Conservation (phyloP, 2,113 vertebrate species). For the Cryptoleucopteryx plumbea region DNA sequence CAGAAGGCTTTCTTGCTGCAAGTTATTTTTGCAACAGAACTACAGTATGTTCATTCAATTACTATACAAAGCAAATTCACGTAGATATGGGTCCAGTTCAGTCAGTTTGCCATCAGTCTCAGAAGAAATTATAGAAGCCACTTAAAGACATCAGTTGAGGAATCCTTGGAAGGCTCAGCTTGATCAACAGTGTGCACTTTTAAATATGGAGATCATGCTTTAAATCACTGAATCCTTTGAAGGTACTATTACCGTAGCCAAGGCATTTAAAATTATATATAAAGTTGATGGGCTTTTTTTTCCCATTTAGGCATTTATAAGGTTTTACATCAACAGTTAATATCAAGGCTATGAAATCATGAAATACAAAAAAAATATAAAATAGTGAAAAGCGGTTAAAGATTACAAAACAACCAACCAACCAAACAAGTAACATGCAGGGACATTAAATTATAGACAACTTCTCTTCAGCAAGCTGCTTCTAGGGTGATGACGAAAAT, state of each 20-base stretch:
- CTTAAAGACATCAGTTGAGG: background rate
- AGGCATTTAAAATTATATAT: background rate
- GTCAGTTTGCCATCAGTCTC: background rate
- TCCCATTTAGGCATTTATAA: background rate
- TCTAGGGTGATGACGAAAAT: background rate
- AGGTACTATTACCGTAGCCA: background rate
- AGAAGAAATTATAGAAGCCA: background rate
- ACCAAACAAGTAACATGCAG: background rate
- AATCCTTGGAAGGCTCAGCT: background rate
- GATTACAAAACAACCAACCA: background rate
- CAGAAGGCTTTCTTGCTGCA: background rate
- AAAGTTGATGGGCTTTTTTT: background rate
- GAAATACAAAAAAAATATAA: background rate
- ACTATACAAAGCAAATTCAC: background rate
- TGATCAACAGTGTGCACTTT: background rate
- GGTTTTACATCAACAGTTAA: background rate
- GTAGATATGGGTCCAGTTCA: background rate
- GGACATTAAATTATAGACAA: background rate
- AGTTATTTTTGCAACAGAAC: background rate
- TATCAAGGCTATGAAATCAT: background rate
- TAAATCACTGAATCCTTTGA: background rate
- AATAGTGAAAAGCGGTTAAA: background rate
- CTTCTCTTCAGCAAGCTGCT: background rate
- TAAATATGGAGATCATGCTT: background rate
- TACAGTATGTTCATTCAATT: background rate